These are phyloP conservation scores for Odontamblyopus lacepedii DNA, from an alignment of 2,797 vertebrate genomes.

Conservation along the genomic window DNA sequence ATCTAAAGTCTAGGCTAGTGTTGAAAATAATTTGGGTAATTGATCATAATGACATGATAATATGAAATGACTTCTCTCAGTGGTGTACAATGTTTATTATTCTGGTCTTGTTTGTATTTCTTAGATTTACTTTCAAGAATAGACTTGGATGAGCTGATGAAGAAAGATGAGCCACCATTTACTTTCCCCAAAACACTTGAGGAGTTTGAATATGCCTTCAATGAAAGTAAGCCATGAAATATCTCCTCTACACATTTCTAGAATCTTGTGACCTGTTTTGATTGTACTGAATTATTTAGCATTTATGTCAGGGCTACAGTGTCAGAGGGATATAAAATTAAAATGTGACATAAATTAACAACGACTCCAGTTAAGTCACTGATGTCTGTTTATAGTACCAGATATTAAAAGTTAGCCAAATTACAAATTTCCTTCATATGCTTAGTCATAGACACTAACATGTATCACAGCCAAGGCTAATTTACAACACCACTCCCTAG, in stretches of 20 bases:
- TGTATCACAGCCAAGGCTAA: too few relatives aligned
- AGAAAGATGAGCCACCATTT: conserved; percentile 97
- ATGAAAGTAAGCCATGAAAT: conserved; percentile 86
- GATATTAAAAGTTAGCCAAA: neutral
- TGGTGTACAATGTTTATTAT: neutral
- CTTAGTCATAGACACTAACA: neutral
- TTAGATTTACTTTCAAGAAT: conserved; percentile 95
- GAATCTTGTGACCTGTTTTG: neutral
- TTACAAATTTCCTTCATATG: neutral
- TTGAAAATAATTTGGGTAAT: neutral
- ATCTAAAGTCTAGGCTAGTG: neutral
- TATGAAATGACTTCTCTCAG: neutral
- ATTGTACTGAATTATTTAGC: neutral
- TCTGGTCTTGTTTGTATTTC: conserved; percentile 4
- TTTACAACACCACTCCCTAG: neutral
- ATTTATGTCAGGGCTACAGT: neutral
- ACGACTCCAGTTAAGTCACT: neutral
- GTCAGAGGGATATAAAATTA: neutral
- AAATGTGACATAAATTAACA: neutral
- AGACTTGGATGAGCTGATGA: conserved; percentile 98
- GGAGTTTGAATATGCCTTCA: conserved; percentile 96
- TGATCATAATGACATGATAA: neutral
- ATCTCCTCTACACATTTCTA: neutral
- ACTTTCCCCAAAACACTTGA: conserved; percentile 94
- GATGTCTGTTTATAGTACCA: neutral